A percentile compares a stretch with the other conserved stretches of the same genome.
Evolutionary conservation across 2,113 vertebrate genomes (phyloP).

Genomic region (Tachycineta bicolor): DNA sequence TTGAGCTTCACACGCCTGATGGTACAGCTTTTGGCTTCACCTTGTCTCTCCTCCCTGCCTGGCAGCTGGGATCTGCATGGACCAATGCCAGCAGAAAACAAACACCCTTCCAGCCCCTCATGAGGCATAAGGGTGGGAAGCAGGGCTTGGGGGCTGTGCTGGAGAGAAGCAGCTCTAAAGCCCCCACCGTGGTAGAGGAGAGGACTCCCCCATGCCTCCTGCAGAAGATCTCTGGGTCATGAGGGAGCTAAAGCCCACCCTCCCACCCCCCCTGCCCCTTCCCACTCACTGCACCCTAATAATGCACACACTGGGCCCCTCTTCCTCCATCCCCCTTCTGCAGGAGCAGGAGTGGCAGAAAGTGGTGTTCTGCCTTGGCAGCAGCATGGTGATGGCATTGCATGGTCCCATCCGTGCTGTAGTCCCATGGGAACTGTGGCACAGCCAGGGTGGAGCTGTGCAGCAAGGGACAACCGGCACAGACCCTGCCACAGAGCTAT

Average conservation of each 20-base stretch:
- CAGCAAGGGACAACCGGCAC: fast-evolving
- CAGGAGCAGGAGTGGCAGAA: neutral
- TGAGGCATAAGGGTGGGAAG: fast-evolving
- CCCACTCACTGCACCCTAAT: fast-evolving
- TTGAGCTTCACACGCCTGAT: neutral
- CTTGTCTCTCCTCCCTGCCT: fast-evolving
- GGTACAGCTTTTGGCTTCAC: neutral
- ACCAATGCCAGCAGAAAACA: neutral
- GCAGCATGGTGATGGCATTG: neutral
- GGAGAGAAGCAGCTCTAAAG: neutral
- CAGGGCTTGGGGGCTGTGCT: neutral
- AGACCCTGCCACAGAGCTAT: neutral
- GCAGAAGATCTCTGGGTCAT: neutral
- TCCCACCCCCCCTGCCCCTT: neutral
- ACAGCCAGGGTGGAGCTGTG: fast-evolving
- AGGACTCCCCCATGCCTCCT: neutral
- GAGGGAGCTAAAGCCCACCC: fast-evolving
- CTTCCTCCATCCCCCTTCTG: neutral
- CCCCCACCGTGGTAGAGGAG: neutral
- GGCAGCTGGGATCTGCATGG: neutral
- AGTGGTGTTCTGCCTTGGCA: neutral
- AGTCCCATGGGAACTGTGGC: fast-evolving
- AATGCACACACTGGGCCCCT: fast-evolving
- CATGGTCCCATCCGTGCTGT: neutral
- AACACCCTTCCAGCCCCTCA: neutral